A percentile compares a stretch with the other conserved stretches of the same genome.
phyloP scores from a whole-genome alignment of 2,888 invertebrate species.

The Eumacrocentrus americanus region DNA sequence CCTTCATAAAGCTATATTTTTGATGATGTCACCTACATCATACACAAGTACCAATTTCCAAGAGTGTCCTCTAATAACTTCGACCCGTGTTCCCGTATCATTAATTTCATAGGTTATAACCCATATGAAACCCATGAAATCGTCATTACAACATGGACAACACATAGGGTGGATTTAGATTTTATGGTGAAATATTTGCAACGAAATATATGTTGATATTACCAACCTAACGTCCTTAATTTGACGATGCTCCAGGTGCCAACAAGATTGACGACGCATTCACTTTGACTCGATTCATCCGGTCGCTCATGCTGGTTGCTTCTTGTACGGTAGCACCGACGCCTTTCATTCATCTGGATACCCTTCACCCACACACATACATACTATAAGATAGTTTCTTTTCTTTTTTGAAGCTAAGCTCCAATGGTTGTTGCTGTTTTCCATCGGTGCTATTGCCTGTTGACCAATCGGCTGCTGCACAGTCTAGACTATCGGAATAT shows the following conservation, averaged over 20 bases:
- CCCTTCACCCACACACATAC: background rate
- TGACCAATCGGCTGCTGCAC: slow-evolving; percentile 35
- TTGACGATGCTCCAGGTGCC: background rate
- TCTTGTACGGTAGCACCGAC: background rate
- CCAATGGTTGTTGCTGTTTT: slow-evolving; percentile 27
- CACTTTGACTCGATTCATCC: background rate
- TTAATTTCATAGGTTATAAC: background rate
- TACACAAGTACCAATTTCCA: background rate
- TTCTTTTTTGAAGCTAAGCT: background rate
- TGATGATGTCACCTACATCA: background rate
- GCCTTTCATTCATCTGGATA: background rate
- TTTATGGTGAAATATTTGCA: background rate
- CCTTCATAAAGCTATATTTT: too few relatives aligned
- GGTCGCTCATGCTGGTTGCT: background rate
- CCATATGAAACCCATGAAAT: background rate
- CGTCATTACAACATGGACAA: background rate
- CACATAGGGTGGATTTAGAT: background rate
- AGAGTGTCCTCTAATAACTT: background rate
- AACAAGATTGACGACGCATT: background rate
- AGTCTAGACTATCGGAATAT: background rate
- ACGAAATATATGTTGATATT: background rate
- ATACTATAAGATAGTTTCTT: background rate
- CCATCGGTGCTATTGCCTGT: slow-evolving; percentile 46
- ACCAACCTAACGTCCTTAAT: background rate
- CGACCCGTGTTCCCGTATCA: background rate